Percentiles rank a stretch among this genome's conserved stretches.
Conservation (phyloP, 2,113 vertebrate species). For the Balaeniceps rex region DNA sequence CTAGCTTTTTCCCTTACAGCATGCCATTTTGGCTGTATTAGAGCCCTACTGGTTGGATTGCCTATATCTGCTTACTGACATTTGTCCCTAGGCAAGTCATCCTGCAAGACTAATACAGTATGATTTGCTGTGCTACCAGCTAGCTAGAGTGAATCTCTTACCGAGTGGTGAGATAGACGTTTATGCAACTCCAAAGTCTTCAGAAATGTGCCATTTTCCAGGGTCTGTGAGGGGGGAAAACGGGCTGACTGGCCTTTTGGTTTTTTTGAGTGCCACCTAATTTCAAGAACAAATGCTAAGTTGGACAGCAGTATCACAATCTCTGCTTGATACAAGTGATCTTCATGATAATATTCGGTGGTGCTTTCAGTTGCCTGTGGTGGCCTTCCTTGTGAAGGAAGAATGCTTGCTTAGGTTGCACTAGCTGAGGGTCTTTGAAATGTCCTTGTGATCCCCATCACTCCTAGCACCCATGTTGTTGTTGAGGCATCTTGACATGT, state of each 20-base stretch:
- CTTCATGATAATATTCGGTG: rapidly evolving
- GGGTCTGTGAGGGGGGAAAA: not conserved
- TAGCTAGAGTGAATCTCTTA: not conserved
- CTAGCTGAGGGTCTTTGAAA: not conserved
- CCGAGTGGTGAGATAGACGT: not conserved
- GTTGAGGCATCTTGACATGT: not conserved
- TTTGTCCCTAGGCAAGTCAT: not conserved
- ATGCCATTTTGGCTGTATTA: not conserved
- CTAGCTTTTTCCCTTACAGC: not conserved
- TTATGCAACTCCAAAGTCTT: not conserved
- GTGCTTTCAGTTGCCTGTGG: not conserved
- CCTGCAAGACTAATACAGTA: not conserved
- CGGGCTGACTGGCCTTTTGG: not conserved
- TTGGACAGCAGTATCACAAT: not conserved
- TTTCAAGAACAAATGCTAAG: not conserved
- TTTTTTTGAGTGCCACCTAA: not conserved
- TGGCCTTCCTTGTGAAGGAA: not conserved
- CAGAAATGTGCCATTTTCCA: not conserved
- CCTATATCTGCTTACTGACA: not conserved
- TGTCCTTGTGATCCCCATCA: not conserved
- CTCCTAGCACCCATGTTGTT: not conserved
- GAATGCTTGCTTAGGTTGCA: not conserved
- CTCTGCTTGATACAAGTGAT: not conserved
- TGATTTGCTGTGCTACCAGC: not conserved
- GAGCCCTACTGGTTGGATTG: not conserved